Evolutionary conservation across 1,140 invertebrate genomes (phyloP), one percentile per base, ranked within the genome.

Genomic region (Aporrectodea caliginosa): DNA sequence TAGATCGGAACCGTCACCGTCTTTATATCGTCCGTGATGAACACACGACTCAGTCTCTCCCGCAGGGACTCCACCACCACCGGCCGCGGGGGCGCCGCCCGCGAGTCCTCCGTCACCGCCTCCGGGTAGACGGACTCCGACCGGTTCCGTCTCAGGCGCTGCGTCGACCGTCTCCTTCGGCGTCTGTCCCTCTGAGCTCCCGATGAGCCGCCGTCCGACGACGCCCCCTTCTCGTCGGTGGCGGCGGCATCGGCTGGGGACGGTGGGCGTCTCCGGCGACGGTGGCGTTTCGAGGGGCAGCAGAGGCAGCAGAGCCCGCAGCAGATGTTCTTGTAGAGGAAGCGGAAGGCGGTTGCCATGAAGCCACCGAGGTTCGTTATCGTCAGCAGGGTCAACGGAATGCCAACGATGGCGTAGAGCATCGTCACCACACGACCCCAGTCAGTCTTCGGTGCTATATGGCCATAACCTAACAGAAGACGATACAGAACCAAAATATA

Each of bases 301-400:
- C 69, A 81, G 33, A 81, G 58, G 71, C 81, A 81, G 78, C 81
- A 81, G 70, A 82, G 85, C 88, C 94, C 96, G 22, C 94, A 90
- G 82, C 94, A 96, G 77, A 93, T 91, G 84, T 94, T 91, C 0
- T 93, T 92, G 84, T 96, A 97, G 2, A 93, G 92, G 91, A 94
- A 97, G 86, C 97, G 96, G 90, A 98, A 98, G 84, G 95, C 96
- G 82, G 94, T 93, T 2, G 95, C 95, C 87, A 98, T 90, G 80
- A 81, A 92, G 87, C 97, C 94, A 69, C 96, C 96, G 84, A 98
- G 95, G 88, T 97, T 98, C 73, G 94, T 95, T 31, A 98, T 90
- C 84, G 88, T 90, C 12, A 98, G 90, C 72, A 98, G 91, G 87
- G 98, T 97, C 33, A 98, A 89, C 0, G 97, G 97, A 92, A 98